phyloP scores from a whole-genome alignment of 2,113 vertebrate species.

The Ia io region DNA sequence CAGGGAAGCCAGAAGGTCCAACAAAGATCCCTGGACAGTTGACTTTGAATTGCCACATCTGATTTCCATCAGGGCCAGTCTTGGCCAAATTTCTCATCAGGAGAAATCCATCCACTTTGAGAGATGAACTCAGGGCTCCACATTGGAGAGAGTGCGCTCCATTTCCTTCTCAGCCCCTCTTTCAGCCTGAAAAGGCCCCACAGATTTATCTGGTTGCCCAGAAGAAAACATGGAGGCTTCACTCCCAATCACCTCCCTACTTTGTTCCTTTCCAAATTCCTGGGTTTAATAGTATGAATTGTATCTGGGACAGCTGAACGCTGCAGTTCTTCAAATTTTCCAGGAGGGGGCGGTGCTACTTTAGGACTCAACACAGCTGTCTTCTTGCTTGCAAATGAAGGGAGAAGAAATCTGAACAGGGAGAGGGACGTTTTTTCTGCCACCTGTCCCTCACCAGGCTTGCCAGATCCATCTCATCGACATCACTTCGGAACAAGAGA shows the following conservation, averaged over 20 bases:
- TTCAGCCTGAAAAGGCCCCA: neutral
- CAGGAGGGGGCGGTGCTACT: conserved; percentile 48
- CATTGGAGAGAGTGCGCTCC: neutral
- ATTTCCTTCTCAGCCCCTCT: neutral
- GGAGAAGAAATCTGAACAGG: neutral
- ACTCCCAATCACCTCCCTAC: neutral
- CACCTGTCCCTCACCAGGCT: neutral
- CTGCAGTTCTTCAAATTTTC: neutral
- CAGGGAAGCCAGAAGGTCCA: neutral
- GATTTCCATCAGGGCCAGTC: neutral
- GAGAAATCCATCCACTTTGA: neutral
- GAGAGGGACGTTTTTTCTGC: neutral
- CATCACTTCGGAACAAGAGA: neutral
- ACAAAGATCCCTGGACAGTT: neutral
- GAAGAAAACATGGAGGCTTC: neutral
- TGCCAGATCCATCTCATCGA: neutral
- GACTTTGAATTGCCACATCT: neutral
- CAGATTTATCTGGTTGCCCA: neutral
- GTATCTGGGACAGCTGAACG: rapidly evolving
- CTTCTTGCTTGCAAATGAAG: neutral
- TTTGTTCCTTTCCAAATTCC: neutral
- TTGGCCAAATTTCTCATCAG: neutral
- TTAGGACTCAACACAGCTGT: neutral
- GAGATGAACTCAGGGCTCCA: rapidly evolving
- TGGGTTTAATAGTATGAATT: neutral